phyloP scores from a whole-genome alignment of 2,888 invertebrate genomes.

The Lathronympha strigana region DNA sequence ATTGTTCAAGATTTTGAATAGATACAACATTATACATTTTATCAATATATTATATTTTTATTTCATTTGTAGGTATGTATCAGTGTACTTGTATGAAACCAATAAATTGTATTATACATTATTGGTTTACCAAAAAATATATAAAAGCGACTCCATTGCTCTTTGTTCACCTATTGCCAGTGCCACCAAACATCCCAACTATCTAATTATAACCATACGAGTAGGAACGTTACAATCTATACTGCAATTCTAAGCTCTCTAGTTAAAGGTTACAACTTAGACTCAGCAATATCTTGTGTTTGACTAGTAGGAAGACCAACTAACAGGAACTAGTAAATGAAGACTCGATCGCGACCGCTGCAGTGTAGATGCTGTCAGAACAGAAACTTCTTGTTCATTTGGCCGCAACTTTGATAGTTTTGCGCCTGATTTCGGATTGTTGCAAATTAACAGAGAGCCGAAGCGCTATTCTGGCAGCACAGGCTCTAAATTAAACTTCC shows the following conservation, averaged over 20 bases:
- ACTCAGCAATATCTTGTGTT: slow-evolving; percentile 24
- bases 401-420: slow-evolving; percentile 67
- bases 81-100: too few species aligned
- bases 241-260: not conserved
- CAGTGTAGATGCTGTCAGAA: slow-evolving; percentile 41
- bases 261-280: slow-evolving; percentile 8
- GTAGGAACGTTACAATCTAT: too few species aligned
- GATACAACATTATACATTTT: too few species aligned
- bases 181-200: too few species aligned
- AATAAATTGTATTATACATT: too few species aligned
- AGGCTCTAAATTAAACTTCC: slow-evolving; percentile 68
- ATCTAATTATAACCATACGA: too few species aligned
- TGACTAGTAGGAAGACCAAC: slow-evolving; percentile 23
- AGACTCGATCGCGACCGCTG: slow-evolving; percentile 25
- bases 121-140: too few species aligned
- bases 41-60: too few species aligned
- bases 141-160: too few species aligned
- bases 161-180: too few species aligned
- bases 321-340: slow-evolving; percentile 29
- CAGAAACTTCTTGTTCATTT: slow-evolving; percentile 69
- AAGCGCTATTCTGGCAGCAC: slow-evolving; percentile 64
- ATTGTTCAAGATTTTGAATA: too few species aligned
- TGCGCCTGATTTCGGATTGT: slow-evolving; percentile 74
- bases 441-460: slow-evolving; percentile 70
- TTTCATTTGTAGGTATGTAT: too few species aligned